phyloP scores from a whole-genome alignment of 1,140 invertebrate genomes.

The Watersipora subatra region DNA sequence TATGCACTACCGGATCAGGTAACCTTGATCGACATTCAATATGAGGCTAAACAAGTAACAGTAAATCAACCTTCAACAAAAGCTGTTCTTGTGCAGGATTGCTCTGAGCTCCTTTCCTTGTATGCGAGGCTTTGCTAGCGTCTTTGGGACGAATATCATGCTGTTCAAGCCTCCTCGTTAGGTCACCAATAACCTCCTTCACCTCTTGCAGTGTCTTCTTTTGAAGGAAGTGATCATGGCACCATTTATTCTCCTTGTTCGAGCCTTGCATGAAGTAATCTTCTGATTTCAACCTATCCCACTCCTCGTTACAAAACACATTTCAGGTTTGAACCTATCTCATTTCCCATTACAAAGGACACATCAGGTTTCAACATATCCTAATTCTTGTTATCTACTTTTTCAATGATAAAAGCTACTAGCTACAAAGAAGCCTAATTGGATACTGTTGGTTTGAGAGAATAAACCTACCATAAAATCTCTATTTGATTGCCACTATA shows the following conservation, averaged over 20 bases:
- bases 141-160: constrained; percentile 40
- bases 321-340: neutral
- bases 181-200: neutral
- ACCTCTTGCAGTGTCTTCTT: constrained; percentile 20
- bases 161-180: neutral
- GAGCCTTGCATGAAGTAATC: neutral
- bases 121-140: too few species aligned
- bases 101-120: constrained; percentile 52
- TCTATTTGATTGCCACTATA: too few species aligned
- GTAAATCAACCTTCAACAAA: constrained; percentile 32
- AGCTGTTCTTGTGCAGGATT: constrained; percentile 43
- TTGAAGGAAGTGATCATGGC: constrained; percentile 56
- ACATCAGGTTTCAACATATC: neutral
- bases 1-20: too few species aligned
- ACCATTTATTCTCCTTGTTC: constrained; percentile 53
- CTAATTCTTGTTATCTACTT: too few species aligned
- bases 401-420: too few species aligned
- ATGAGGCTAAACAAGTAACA: too few species aligned
- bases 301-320: neutral
- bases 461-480: too few species aligned
- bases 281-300: neutral
- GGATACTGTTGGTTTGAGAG: too few species aligned
- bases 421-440: too few species aligned
- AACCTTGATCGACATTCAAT: too few species aligned
- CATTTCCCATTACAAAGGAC: constrained; percentile 2